Evolutionary conservation across 1,140 invertebrate genomes (phyloP).

Genomic region (Sminthurinus signatus): DNA sequence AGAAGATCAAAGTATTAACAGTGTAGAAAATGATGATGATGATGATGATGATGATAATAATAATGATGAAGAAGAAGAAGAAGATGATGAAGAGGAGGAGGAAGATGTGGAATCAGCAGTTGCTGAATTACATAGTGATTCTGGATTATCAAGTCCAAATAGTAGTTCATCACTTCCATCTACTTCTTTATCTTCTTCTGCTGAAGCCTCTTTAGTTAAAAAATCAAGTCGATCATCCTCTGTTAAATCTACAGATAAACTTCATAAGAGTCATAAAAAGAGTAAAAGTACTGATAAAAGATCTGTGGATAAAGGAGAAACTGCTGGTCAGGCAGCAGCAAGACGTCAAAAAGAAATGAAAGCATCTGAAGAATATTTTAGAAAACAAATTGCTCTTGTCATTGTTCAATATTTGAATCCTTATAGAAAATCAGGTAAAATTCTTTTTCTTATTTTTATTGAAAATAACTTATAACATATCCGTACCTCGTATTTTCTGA

Average conservation of each 20-base stretch:
- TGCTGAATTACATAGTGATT: too few relatives aligned
- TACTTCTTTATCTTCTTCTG: too few relatives aligned
- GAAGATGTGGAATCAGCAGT: not conserved
- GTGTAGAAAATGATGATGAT: too few relatives aligned
- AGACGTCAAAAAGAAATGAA: constrained; percentile 21
- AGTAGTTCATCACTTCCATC: too few relatives aligned
- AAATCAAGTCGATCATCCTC: too few relatives aligned
- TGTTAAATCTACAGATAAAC: not conserved
- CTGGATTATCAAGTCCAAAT: constrained; percentile 1
- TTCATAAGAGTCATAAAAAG: constrained; percentile 12
- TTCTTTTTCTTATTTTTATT: too few relatives aligned
- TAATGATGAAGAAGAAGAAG: not conserved
- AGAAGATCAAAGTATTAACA: too few relatives aligned
- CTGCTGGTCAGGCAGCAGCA: not conserved
- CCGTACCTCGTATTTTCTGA: too few relatives aligned
- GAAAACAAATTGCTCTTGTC: constrained; percentile 76
- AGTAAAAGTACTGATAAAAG: constrained; percentile 16
- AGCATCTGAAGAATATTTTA: constrained; percentile 69
- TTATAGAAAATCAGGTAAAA: constrained; percentile 74
- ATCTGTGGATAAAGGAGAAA: not conserved
- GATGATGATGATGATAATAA: too few relatives aligned
- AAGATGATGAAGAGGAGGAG: not conserved
- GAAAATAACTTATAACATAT: too few relatives aligned
- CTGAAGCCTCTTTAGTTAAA: not conserved
- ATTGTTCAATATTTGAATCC: constrained; percentile 87